phyloP scores from a whole-genome alignment of 2,888 invertebrate genomes.

The Pharmacophagus antenor region DNA sequence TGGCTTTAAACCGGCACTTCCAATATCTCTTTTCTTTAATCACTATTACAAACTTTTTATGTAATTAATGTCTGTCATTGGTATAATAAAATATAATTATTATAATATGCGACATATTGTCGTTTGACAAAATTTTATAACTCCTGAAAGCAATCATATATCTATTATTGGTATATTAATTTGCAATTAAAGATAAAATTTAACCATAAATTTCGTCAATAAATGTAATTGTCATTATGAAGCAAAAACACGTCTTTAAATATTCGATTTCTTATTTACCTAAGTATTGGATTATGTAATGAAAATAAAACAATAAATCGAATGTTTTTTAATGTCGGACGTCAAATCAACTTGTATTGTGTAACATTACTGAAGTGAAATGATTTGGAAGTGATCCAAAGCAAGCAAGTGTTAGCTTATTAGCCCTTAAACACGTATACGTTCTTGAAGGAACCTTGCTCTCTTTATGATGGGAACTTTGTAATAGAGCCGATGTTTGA shows the following conservation, averaged over 20 bases:
- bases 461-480: slow-evolving; percentile 25
- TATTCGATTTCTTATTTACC: too few relatives aligned
- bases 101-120: too few relatives aligned
- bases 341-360: not conserved
- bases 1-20: too few relatives aligned
- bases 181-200: too few relatives aligned
- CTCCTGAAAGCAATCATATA: too few relatives aligned
- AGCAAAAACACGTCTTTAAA: too few relatives aligned
- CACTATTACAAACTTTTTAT: not conserved
- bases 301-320: not conserved
- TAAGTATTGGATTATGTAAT: not conserved
- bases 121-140: too few relatives aligned
- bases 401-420: slow-evolving; percentile 18
- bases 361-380: not conserved
- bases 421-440: slow-evolving; percentile 30
- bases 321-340: not conserved
- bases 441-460: slow-evolving; percentile 17
- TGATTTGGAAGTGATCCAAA: slow-evolving; percentile 18
- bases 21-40: not conserved
- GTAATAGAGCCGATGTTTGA: not conserved
- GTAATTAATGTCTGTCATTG: too few relatives aligned
- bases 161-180: too few relatives aligned
- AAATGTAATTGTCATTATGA: too few relatives aligned
- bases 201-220: too few relatives aligned
- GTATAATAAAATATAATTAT: too few relatives aligned